Conservation (phyloP, 2,888 invertebrate species). For the Steinernema hermaphroditum region DNA sequence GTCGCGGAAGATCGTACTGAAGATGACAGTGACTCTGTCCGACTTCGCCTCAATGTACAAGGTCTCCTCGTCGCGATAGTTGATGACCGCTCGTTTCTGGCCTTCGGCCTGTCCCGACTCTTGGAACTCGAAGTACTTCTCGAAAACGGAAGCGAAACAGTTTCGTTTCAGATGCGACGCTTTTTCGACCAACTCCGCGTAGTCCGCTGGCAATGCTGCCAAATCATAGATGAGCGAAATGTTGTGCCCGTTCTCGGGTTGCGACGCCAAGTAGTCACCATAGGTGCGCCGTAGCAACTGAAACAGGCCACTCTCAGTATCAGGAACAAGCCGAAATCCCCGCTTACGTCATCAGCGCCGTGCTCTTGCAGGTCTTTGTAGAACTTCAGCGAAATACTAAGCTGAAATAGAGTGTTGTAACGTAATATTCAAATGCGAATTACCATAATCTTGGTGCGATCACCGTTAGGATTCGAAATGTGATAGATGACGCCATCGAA, state of each 20-base stretch:
- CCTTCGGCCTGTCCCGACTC: slow-evolving; percentile 82
- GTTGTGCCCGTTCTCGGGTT: slow-evolving; percentile 89
- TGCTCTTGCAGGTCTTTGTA: slow-evolving; percentile 91
- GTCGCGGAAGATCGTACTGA: slow-evolving; percentile 96
- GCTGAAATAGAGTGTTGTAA: slow-evolving; percentile 72
- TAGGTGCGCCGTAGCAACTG: slow-evolving; percentile 86
- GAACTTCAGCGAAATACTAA: slow-evolving; percentile 97
- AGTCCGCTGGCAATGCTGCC: slow-evolving; percentile 88
- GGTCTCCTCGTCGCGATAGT: slow-evolving; percentile 97
- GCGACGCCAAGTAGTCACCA: slow-evolving; percentile 77
- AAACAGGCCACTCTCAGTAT: slow-evolving; percentile 38
- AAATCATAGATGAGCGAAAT: slow-evolving; percentile 89
- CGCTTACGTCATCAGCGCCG: slow-evolving; percentile 83
- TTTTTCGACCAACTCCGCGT: slow-evolving; percentile 75
- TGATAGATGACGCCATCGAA: slow-evolving; percentile 99
- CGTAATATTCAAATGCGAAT: slow-evolving; percentile 67
- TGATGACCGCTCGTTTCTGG: slow-evolving; percentile 87
- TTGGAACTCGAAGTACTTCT: slow-evolving; percentile 96
- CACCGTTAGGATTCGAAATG: slow-evolving; percentile 92
- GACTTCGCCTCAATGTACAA: slow-evolving; percentile 98
- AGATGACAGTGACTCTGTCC: slow-evolving; percentile 97
- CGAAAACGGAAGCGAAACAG: slow-evolving; percentile 98
- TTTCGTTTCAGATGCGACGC: slow-evolving; percentile 92
- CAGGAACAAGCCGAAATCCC: slow-evolving; percentile 13
- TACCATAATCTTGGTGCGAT: slow-evolving; percentile 95